Evolutionary conservation across 2,113 vertebrate species (phyloP), one percentile per base, ranked within the genome.

Genomic region (Mustela nigripes): DNA sequence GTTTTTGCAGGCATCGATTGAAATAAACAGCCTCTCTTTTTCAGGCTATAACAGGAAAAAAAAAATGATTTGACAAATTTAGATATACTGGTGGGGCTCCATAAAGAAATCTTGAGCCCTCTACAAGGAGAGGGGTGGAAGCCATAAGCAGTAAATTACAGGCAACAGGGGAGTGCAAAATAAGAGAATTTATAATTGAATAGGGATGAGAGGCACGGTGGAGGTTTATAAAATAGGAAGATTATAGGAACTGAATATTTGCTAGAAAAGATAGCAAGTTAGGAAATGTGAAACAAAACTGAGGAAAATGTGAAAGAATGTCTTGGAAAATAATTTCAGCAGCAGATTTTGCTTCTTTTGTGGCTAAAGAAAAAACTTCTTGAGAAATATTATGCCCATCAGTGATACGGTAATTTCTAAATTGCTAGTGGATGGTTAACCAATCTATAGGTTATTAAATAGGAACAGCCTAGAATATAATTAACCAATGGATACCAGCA

Each of bases 101-200:
- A 95, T 90, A 96, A 97, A 98, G 92, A 97, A 97, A 95, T 95
- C 76, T 97, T 33, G 71, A 94, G 73, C 31, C 33, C 92, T 96
- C 80, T 45, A 14, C 5, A 79, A 93, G 87, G 36, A 78, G 69
- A 94, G 78, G 36, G 65, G 53, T 92, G 3, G 69, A 92, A 92
- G 73, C 36, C 74, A 62, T 42, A 15, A 96, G 39, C 80, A 82
- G n/a, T 94, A 96, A 97, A 94, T 97, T 97, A 78, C 53, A 85
- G 76, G 82, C 89, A 94, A 90, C 36, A 31, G 81, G 95, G 62
- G 56, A 91, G 97, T 95, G 88, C 84, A 96, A 96, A 96, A 62
- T 96, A 88, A 53, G 63, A 87, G 45, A 96, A 96, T 93, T 97
- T 89, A 89, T 97, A 94, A 97, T 96, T 94, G 87, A 96, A 45